Evolutionary conservation across 2,113 vertebrate species (phyloP).

Genomic region (Dascyllus trimaculatus): DNA sequence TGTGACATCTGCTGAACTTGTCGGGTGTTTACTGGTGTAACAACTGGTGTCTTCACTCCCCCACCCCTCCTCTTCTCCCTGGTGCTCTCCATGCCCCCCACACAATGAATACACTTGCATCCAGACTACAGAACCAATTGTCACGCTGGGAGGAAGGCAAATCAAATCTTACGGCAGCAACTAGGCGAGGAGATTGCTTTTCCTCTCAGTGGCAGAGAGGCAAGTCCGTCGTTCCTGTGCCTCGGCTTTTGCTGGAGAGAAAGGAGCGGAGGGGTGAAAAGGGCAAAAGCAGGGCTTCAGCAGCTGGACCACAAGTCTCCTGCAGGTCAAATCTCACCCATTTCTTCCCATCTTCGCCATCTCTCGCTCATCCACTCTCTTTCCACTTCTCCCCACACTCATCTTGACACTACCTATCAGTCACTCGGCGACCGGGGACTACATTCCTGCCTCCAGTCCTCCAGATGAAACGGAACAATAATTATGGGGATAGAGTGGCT

Average conservation of each 20-base stretch:
- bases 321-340: conserved; percentile 72
- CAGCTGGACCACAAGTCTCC: conserved; percentile 60
- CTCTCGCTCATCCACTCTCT: conserved; percentile 39
- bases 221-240: conserved; percentile 52
- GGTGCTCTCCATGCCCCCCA: conserved; percentile 64
- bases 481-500: conserved; percentile 80
- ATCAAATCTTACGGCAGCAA: conserved; percentile 85
- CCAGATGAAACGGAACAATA: conserved; percentile 83
- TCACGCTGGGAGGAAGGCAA: conserved; percentile 84
- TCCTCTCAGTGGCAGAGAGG: conserved; percentile 76
- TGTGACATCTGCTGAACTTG: conserved; percentile 80
- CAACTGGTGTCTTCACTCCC: conserved; percentile 72
- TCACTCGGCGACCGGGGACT: conserved; percentile 64
- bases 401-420: conserved; percentile 73
- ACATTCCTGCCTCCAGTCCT: conserved; percentile 65
- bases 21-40: conserved; percentile 77
- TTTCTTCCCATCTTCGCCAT: conserved; percentile 61
- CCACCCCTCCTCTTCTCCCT: conserved; percentile 40
- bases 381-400: conserved; percentile 47
- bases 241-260: conserved; percentile 61
- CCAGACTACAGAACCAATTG: conserved; percentile 83
- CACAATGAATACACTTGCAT: conserved; percentile 83
- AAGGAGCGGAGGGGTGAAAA: conserved; percentile 63
- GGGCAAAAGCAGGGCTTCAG: conserved; percentile 60
- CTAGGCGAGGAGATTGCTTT: conserved; percentile 85